Evolutionary conservation across 2,797 vertebrate genomes (phyloP), one percentile per base, ranked within the genome.

Genomic region (Sebastes taczanowskii): DNA sequence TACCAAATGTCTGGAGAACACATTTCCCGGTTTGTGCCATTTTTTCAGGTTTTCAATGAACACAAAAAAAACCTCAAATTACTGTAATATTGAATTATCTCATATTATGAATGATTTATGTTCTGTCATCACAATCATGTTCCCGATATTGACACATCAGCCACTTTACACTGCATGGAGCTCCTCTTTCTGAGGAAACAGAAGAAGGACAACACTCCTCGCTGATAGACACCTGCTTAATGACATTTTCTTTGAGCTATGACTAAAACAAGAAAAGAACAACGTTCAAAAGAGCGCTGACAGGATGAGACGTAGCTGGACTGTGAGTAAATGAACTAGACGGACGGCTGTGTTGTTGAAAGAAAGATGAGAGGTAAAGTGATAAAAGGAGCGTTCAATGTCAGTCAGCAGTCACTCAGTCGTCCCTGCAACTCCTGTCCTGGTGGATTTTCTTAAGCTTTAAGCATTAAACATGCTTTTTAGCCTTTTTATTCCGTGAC

Each of bases 381-480:
- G 22, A 42, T 22, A 73, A 69, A 46, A 60, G 25, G 25, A 25
- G 5, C 25, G 8, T 73, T 71, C 52, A 71, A 4, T 62, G 87
- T 88, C 86, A 58, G 71, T 91, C 80, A 65, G 61, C 20, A 83
- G 78, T 89, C 86, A 60, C 82, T 91, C 80, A 65, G 61, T 22
- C 82, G 77, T 89, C 82, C 70, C 66, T 27, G 14, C 52, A 32
- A 81, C 78, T 81, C 59, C 38, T 49, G 23, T 80, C 32, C 59
- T 46, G 42, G 70, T 25, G 74, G 46, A 82, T 74, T 78, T 86
- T 79, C 64, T 63, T 38, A 1, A 55, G 81, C 71, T 83, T 73
- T 78, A 55, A 85, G 65, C 80, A 80, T 80, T 81, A 85, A 84
- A 86, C 34, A 61, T 6, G 30, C 49, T 74, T 85, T 86, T 87